Percentiles rank a stretch among this genome's conserved stretches.
These are phyloP conservation scores for Oreochromis spilurus DNA, from an alignment of 2,113 vertebrate genomes.

Conservation along the genomic window DNA sequence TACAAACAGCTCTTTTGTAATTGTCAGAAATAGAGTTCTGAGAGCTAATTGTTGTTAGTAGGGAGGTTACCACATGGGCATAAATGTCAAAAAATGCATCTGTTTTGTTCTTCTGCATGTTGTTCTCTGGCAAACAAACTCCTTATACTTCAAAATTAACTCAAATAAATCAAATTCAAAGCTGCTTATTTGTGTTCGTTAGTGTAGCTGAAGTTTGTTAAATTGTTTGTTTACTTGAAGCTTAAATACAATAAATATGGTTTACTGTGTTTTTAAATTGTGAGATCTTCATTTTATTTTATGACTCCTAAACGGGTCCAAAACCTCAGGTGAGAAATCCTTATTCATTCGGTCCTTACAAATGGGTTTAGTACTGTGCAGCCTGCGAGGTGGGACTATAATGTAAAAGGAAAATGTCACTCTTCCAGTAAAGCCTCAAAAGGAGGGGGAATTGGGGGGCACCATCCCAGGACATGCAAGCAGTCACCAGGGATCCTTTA, in stretches of 20 bases:
- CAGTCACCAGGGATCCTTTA: slow-evolving; percentile 58
- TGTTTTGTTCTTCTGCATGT: not conserved
- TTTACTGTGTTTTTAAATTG: not conserved
- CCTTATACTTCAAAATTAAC: not conserved
- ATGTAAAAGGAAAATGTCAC: not conserved
- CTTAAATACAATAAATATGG: not conserved
- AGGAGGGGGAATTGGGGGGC: not conserved
- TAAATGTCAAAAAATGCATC: not conserved
- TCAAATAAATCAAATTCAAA: not conserved
- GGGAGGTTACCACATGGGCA: not conserved
- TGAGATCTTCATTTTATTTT: not conserved
- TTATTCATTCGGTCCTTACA: not conserved
- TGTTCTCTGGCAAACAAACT: not conserved
- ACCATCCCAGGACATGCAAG: not conserved
- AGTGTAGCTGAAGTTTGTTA: not conserved
- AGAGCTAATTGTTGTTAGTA: not conserved
- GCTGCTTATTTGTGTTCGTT: not conserved
- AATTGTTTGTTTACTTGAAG: not conserved
- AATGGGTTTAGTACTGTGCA: not conserved
- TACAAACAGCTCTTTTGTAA: not conserved
- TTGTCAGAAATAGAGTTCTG: fast-evolving
- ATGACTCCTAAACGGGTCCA: not conserved
- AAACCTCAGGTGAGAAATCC: not conserved
- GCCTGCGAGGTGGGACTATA: not conserved
- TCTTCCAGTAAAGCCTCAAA: not conserved